phyloP scores from a whole-genome alignment of 2,888 invertebrate genomes.

The Acanthopleura granulata region DNA sequence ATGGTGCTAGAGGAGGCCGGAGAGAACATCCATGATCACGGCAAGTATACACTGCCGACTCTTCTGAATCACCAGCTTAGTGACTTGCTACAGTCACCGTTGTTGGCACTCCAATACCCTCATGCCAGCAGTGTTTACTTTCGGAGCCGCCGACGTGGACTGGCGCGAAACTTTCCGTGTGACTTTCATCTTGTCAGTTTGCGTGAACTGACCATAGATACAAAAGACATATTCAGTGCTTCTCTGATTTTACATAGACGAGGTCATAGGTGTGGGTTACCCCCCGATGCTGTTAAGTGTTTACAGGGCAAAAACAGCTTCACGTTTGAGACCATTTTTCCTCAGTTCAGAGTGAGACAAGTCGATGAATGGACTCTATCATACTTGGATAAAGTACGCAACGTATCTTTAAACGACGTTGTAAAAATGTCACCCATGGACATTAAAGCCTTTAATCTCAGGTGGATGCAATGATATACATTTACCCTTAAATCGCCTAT shows the following conservation, averaged over 20 bases:
- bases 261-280: neutral
- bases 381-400: neutral
- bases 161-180: neutral
- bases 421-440: neutral
- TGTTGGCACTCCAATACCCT: neutral
- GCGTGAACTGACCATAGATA: neutral
- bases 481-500: no score
- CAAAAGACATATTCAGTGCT: no score
- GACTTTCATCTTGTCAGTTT: conserved; percentile 14
- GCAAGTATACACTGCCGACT: neutral
- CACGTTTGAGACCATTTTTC: neutral
- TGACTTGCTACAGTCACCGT: conserved; percentile 5
- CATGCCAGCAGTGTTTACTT: neutral
- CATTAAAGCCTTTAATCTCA: neutral
- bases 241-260: conserved; percentile 14
- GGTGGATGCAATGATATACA: neutral
- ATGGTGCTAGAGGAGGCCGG: conserved; percentile 42
- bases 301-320: neutral
- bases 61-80: neutral
- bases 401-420: neutral
- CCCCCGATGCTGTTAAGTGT: neutral
- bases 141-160: neutral
- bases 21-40: neutral
- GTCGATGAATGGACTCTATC: conserved; percentile 7
- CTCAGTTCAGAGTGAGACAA: neutral